A percentile compares a stretch with the other conserved stretches of the same genome.
phyloP scores from a whole-genome alignment of 1,140 invertebrate genomes.

The Megalopta genalis region DNA sequence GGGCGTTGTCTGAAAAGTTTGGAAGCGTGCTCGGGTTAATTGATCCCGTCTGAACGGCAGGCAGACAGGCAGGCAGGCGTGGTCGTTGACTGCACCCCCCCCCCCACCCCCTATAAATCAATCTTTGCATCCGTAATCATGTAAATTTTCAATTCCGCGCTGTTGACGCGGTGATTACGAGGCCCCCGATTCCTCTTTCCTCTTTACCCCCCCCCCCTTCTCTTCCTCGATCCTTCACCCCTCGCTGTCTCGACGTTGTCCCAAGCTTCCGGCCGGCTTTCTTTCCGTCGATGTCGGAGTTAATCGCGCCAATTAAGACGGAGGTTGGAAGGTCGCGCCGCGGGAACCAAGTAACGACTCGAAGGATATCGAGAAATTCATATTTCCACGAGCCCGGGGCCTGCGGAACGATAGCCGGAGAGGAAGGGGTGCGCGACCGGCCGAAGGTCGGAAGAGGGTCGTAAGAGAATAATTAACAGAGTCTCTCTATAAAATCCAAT shows the following conservation, averaged over 20 bases:
- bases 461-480: constrained; percentile 60
- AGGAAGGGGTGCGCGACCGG: background rate
- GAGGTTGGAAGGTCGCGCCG: no score
- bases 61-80: background rate
- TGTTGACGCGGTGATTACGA: constrained; percentile 18
- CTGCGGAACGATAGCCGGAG: constrained; percentile 20
- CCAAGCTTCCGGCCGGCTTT: background rate
- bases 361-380: constrained; percentile 62
- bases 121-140: constrained; percentile 1
- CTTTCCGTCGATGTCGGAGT: constrained; percentile 58
- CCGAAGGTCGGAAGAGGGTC: constrained; percentile 20
- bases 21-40: background rate
- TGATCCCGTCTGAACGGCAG: background rate
- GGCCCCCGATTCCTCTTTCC: no score
- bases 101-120: background rate
- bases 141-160: constrained; percentile 5
- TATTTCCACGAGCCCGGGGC: constrained; percentile 48
- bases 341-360: constrained; percentile 43
- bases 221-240: no score
- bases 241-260: background rate
- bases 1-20: background rate
- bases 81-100: background rate
- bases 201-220: background rate
- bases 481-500: constrained; percentile 58
- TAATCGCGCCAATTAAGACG: constrained; percentile 64